These are phyloP conservation scores for Drosophila emarginata DNA, from an alignment of 2,888 invertebrate genomes.

Conservation along the genomic window DNA sequence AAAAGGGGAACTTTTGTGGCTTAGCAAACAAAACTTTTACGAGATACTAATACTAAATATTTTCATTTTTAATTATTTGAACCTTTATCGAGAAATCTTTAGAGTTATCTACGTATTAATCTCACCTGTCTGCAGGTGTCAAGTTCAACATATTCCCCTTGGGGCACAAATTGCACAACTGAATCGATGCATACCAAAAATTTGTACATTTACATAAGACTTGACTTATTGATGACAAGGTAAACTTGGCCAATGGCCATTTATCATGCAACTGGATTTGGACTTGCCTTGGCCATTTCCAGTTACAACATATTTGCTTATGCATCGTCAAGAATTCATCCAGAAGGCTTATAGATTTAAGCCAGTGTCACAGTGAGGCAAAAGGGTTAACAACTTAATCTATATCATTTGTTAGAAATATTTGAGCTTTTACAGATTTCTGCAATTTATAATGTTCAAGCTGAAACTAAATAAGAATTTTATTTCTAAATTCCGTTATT, in stretches of 20 bases:
- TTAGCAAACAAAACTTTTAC: neutral
- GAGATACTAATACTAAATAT: neutral
- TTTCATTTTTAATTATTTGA: neutral
- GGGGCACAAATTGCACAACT: neutral
- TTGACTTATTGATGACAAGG: constrained; percentile 15
- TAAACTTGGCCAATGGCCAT: constrained; percentile 1
- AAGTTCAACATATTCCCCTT: constrained; percentile 22
- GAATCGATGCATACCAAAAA: constrained; percentile 2
- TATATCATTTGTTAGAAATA: no score
- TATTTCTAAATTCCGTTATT: no score
- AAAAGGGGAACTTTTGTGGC: neutral
- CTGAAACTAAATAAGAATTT: no score
- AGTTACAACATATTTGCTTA: constrained; percentile 4
- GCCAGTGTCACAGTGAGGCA: neutral
- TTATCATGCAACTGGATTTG: constrained; percentile 12
- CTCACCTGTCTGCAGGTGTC: constrained; percentile 1
- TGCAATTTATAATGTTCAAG: no score
- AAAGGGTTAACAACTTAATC: neutral
- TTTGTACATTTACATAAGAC: constrained; percentile 39
- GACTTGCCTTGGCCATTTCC: neutral
- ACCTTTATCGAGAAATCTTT: no score
- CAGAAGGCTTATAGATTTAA: neutral
- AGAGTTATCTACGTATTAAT: neutral
- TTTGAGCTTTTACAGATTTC: no score
- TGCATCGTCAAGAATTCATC: neutral